Evolutionary conservation across 2,113 vertebrate genomes (phyloP), one percentile per base, ranked within the genome.

Genomic region (Myotis yumanensis): DNA sequence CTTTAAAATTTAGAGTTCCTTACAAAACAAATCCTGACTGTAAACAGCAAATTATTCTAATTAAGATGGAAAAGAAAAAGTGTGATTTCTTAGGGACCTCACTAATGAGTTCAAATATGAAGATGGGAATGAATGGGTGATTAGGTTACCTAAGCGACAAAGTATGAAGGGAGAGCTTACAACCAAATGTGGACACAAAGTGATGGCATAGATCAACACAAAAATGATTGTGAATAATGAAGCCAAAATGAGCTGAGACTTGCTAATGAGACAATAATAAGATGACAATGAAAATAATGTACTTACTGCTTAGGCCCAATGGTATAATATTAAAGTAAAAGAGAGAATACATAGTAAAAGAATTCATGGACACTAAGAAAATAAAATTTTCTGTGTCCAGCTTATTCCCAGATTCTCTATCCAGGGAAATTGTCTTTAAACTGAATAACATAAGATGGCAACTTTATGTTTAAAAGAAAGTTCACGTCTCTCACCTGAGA

Each of bases 1-100:
- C 51, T 96, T 94, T 94, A 89, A 93, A 96, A 95, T 91, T 82
- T 59, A 96, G 46, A 77, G 4, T 54, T 11, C 16, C 14, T 64
- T 86, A 89, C 30, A 90, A 59, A 95, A 94, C 40, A 89, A 94
- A 68, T 83, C 32, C 35, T 93, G 64, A 62, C 80, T 93, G 25
- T 86, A 59, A 81, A 86, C 40, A 52, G 23, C n/a, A 89, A 93
- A 89, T 94, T 89, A 95, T 71, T 32, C 2, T 66, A 96, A 92
- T 90, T 94, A 90, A 91, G 84, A 89, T 87, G 23, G 73, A 88
- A 96, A 94, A 82, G 51, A 81, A 93, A 80, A 86, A 40, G 22
- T 32, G 15, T 57, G 64, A 95, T 91, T 95, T 94, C 86, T 96
- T 80, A 94, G 86, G 32, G 30, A 40, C 20, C 5, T n/a, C 8